Percentiles rank a stretch among this genome's conserved stretches.
Conservation (phyloP, 2,113 vertebrate genomes). For the Geothlypis trichas region DNA sequence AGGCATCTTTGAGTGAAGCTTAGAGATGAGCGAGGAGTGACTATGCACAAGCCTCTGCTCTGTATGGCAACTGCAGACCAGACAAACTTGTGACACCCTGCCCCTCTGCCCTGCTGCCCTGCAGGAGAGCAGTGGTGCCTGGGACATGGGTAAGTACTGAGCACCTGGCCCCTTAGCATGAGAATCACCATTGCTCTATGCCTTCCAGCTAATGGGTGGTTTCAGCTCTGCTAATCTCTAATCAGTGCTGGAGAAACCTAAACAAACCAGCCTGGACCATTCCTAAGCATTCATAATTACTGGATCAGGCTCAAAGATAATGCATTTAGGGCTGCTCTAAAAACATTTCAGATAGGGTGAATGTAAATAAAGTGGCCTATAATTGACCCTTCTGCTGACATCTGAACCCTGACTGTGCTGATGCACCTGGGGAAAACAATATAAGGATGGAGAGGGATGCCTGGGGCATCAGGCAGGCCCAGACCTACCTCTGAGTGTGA, state of each 20-base stretch:
- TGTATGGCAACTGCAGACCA: background rate
- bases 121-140: background rate
- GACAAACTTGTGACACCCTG: background rate
- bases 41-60: background rate
- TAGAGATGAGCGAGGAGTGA: background rate
- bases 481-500: background rate
- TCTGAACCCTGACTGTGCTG: background rate
- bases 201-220: background rate
- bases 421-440: conserved; percentile 17
- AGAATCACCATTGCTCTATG: background rate
- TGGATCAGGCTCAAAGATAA: background rate
- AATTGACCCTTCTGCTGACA: conserved; percentile 36
- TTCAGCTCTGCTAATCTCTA: conserved; percentile 36
- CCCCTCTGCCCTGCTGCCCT: background rate
- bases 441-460: background rate
- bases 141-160: background rate
- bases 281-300: conserved; percentile 26
- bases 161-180: background rate
- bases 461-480: background rate
- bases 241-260: conserved; percentile 31
- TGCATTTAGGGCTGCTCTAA: conserved; percentile 19
- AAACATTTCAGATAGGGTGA: conserved; percentile 10
- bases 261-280: conserved; percentile 15
- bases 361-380: conserved; percentile 27
- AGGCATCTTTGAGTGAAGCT: background rate